A percentile compares a stretch with the other conserved stretches of the same genome.
Conservation (phyloP, 2,888 invertebrate species). For the Lochmaea capreae region DNA sequence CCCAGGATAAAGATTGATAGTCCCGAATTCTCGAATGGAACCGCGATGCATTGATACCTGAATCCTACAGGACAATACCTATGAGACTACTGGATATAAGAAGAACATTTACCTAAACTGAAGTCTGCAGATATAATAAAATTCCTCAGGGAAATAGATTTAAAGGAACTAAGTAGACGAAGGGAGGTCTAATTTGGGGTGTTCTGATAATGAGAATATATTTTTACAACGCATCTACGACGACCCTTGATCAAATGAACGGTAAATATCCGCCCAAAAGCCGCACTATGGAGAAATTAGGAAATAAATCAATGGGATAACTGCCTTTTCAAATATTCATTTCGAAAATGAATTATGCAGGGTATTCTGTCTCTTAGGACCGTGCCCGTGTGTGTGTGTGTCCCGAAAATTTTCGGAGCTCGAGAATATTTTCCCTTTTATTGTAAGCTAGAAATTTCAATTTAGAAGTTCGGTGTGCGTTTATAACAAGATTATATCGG, state of each 20-base stretch:
- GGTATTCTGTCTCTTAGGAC: conserved; percentile 26
- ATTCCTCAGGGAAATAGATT: too few species aligned
- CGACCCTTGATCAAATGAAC: conserved; percentile 6
- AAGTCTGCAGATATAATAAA: too few species aligned
- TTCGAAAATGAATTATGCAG: conserved; percentile 31
- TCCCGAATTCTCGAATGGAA: too few species aligned
- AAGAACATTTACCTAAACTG: too few species aligned
- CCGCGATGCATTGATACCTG: too few species aligned
- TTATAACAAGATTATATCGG: conserved; percentile 26
- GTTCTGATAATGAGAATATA: background rate
- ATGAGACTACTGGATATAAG: too few species aligned
- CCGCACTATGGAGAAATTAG: conserved; percentile 17
- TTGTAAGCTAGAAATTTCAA: conserved; percentile 33
- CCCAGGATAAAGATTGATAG: too few species aligned
- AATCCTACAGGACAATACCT: too few species aligned
- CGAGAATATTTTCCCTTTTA: conserved; percentile 32
- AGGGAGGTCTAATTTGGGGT: too few species aligned
- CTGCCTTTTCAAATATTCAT: conserved; percentile 33
- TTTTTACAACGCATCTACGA: background rate
- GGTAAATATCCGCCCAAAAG: conserved; percentile 6
- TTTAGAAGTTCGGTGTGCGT: conserved; percentile 22
- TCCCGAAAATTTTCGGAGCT: conserved; percentile 22
- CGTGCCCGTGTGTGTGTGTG: conserved; percentile 15
- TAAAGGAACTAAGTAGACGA: too few species aligned
- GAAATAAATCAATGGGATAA: conserved; percentile 32